Conservation (phyloP, 2,113 vertebrate species). For the Machaerirhynchus nigripectus region DNA sequence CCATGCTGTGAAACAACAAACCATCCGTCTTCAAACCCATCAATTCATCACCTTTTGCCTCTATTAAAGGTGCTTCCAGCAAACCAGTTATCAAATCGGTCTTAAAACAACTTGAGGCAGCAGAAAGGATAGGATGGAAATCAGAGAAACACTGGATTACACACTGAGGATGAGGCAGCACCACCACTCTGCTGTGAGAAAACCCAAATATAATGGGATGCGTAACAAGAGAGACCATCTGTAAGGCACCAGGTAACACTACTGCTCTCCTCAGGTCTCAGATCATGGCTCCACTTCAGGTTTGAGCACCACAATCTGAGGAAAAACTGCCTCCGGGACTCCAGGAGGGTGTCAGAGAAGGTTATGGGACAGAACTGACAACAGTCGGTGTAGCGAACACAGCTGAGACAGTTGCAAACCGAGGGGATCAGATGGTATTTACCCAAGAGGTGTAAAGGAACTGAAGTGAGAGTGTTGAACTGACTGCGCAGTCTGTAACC, state of each 20-base stretch:
- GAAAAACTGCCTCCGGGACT: background rate
- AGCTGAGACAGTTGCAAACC: background rate
- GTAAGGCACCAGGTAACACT: background rate
- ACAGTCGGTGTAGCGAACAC: slow-evolving; percentile 1
- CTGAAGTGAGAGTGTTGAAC: background rate
- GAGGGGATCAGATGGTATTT: slow-evolving; percentile 45
- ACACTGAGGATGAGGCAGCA: background rate
- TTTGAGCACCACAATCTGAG: background rate
- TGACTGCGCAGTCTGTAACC: slow-evolving; percentile 30
- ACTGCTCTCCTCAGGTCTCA: background rate
- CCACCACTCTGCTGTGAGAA: background rate
- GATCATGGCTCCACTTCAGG: background rate
- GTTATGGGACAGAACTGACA: slow-evolving; percentile 25
- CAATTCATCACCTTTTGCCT: background rate
- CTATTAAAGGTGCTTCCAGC: background rate
- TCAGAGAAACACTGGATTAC: background rate
- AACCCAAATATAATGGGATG: background rate
- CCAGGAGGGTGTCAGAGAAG: background rate
- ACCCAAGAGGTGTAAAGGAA: slow-evolving; percentile 36
- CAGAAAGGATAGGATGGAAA: background rate
- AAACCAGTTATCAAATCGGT: background rate
- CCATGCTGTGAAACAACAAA: background rate
- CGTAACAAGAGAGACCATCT: background rate
- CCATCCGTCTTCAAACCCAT: background rate
- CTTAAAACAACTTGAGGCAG: background rate